These are phyloP conservation scores for Scomberomorus guttatus DNA, from an alignment of 2,797 vertebrate species.

Conservation along the genomic window DNA sequence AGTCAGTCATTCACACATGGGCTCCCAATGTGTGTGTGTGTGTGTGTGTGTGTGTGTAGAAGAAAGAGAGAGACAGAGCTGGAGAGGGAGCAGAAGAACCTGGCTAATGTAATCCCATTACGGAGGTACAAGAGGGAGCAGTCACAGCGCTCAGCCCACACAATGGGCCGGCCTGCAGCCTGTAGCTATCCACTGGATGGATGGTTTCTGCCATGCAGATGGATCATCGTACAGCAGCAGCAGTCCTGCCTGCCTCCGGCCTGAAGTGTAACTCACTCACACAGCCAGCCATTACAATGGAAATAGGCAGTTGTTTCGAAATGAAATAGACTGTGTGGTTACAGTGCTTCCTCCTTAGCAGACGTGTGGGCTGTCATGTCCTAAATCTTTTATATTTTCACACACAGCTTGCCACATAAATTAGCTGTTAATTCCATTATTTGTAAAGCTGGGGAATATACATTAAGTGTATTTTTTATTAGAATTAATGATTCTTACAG, in stretches of 20 bases:
- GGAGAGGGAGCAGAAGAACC: conserved; percentile 81
- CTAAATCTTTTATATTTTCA: conserved; percentile 29
- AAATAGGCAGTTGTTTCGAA: conserved; percentile 79
- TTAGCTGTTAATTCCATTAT: background rate
- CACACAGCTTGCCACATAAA: conserved; percentile 2
- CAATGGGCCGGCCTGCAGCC: conserved; percentile 84
- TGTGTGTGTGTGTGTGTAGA: conserved; percentile 13
- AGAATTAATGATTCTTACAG: conserved; percentile 4
- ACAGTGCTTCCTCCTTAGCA: conserved; percentile 52
- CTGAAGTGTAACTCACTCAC: conserved; percentile 73
- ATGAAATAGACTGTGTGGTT: conserved; percentile 64
- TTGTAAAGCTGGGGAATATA: background rate
- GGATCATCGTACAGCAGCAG: conserved; percentile 74
- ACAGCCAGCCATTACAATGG: conserved; percentile 71
- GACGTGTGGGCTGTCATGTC: conserved; percentile 36
- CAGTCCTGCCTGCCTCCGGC: conserved; percentile 68
- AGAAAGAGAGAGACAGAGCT: conserved; percentile 36
- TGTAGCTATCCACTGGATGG: conserved; percentile 82
- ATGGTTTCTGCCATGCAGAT: conserved; percentile 83
- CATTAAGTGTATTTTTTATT: background rate
- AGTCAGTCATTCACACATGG: conserved; percentile 66
- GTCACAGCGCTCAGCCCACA: conserved; percentile 87
- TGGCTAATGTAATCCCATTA: conserved; percentile 89
- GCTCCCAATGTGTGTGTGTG: conserved; percentile 29
- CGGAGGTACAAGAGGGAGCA: conserved; percentile 85